Base-by-base conservation (phyloP, 2,797 vertebrate genomes). In the Syngnathus acus region DNA sequence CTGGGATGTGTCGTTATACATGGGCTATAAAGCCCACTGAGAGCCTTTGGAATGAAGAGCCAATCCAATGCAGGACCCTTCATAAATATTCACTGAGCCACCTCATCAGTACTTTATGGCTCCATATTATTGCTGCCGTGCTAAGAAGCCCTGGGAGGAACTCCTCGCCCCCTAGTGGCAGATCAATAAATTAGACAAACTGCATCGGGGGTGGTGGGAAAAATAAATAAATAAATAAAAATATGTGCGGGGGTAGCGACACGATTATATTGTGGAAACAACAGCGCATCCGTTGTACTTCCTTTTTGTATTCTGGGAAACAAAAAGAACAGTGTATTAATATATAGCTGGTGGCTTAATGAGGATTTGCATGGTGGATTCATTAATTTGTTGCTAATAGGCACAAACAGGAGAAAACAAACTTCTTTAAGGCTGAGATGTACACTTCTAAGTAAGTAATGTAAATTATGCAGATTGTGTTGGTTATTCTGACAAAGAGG, bases 311-410 rank as follows among this genome's bases (percentile, higher is more conserved):
- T 87, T 87, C 87, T 87, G 84, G 82, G 87, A 86, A 91, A 87
- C 59, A 67, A 82, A 13, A 39, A 59, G 32, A 38, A 76, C 81
- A 74, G 84, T 82, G 87, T 88, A 88, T 90, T 91, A 88, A 90
- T 90, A 90, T 92, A 91, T 92, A 83, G 91, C 91, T 92, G 0
- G 83, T 91, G 91, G 91, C 91, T 84, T 84, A 85, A 88, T 90
- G 86, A 84, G 84, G 86, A 87, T 88, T 88, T 79, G 86, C 85
- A 88, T 88, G 88, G 88, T 82, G 74, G 83, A 90, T 92, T 92
- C 82, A 93, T 93, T 92, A 92, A 92, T 92, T 90, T 92, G 90
- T 92, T 89, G 91, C 91, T 93, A 93, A 93, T 92, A 92, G 90
- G 91, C 92, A 92, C 88, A 91, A 92, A 92, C 90, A 92, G 65